Evolutionary conservation across 2,888 invertebrate genomes (phyloP).

Genomic region (Himalopsyche tibetana): DNA sequence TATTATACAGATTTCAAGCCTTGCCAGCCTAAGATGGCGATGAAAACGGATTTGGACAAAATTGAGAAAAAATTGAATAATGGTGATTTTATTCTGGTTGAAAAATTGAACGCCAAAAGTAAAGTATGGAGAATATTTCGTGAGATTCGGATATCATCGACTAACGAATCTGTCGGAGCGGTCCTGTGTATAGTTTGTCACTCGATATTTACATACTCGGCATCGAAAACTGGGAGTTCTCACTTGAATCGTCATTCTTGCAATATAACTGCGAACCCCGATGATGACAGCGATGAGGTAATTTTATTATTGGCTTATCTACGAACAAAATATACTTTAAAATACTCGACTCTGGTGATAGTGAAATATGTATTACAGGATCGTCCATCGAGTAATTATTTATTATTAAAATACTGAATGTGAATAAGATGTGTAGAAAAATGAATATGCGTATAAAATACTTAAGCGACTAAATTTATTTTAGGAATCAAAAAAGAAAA

Average conservation of each 20-base stretch:
- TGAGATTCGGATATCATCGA: neutral
- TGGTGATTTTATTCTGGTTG: neutral
- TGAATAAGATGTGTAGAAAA: no score
- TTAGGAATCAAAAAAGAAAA: neutral
- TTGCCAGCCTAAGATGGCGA: neutral
- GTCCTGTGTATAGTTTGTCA: neutral
- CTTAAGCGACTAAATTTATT: neutral
- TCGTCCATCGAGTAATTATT: no score
- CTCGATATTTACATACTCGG: neutral
- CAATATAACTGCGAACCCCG: neutral
- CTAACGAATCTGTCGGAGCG: neutral
- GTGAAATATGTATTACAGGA: no score
- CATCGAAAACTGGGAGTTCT: neutral
- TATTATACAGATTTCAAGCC: neutral
- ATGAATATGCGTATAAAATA: no score
- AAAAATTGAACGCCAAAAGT: slow-evolving; percentile 3
- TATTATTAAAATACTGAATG: no score
- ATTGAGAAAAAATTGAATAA: neutral
- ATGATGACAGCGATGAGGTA: neutral
- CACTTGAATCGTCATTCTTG: slow-evolving; percentile 6
- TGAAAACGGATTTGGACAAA: neutral
- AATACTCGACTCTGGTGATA: no score
- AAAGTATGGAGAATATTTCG: slow-evolving; percentile 22
- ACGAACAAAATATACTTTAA: no score
- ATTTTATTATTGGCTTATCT: neutral